These are phyloP conservation scores for Macrosiphum euphorbiae DNA, from an alignment of 2,888 invertebrate species.

Conservation along the genomic window DNA sequence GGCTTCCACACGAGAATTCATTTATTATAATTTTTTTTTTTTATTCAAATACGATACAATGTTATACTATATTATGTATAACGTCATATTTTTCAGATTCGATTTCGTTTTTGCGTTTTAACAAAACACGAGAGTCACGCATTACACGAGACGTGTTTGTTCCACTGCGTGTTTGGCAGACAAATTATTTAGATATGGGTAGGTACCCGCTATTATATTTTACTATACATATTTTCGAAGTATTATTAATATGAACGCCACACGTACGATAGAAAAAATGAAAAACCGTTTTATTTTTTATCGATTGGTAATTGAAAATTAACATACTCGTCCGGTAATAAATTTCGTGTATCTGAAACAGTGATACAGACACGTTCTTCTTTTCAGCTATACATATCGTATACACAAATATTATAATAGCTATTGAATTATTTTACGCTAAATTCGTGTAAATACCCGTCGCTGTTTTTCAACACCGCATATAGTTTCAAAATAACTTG, in stretches of 20 bases:
- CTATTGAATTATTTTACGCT: conserved; percentile 21
- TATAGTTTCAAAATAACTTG: background rate
- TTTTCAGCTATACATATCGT: background rate
- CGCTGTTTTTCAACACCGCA: background rate
- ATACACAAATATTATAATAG: background rate
- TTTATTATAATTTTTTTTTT: background rate
- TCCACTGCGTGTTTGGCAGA: background rate
- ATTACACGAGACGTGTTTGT: background rate
- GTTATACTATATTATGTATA: background rate
- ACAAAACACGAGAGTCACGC: background rate
- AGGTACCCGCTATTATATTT: background rate
- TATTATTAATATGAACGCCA: background rate
- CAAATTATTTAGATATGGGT: background rate
- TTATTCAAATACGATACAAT: background rate
- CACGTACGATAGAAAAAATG: background rate
- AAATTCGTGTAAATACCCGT: background rate
- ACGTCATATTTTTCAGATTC: background rate
- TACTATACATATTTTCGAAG: background rate
- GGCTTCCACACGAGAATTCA: background rate
- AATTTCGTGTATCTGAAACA: conserved; percentile 6
- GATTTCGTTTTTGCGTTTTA: background rate
- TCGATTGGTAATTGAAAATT: conserved; percentile 35
- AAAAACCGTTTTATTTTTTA: conserved; percentile 27
- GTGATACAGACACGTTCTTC: conserved; percentile 18
- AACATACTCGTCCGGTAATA: conserved; percentile 36